Percentiles rank a stretch among this genome's conserved stretches.
phyloP scores from a whole-genome alignment of 2,113 vertebrate genomes.

The Poeciliopsis occidentalis region DNA sequence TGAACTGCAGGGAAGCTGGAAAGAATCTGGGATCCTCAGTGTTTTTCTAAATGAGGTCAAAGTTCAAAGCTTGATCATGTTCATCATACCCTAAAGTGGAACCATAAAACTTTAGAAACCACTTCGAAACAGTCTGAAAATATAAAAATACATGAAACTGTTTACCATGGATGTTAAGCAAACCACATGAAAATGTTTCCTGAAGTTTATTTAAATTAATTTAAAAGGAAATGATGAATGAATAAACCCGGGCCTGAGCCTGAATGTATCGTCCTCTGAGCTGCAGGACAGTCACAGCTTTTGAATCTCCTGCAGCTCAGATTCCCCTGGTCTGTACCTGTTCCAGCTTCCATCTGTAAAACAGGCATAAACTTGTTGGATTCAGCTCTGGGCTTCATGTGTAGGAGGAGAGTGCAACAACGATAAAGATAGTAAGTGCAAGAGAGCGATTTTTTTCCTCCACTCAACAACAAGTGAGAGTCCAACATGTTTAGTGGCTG shows the following conservation, averaged over 20 bases:
- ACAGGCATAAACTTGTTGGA: slow-evolving; percentile 55
- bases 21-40: not conserved
- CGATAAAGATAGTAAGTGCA: slow-evolving; percentile 74
- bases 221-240: not conserved
- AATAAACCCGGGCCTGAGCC: not conserved
- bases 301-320: not conserved
- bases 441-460: slow-evolving; percentile 50
- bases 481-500: slow-evolving; percentile 62
- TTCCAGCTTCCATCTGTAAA: slow-evolving; percentile 30
- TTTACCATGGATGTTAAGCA: not conserved
- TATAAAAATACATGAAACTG: not conserved
- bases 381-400: slow-evolving; percentile 55
- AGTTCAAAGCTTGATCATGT: no score
- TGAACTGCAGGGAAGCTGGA: not conserved
- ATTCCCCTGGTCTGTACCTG: not conserved
- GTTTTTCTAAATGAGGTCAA: no score
- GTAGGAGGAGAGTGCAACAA: slow-evolving; percentile 70
- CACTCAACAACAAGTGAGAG: slow-evolving; percentile 60
- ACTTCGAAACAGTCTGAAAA: not conserved
- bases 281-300: not conserved
- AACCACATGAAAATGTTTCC: not conserved
- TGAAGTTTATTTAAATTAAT: not conserved
- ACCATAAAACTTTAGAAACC: not conserved
- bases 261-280: no score
- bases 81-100: no score